Base-by-base conservation (phyloP, 2,113 vertebrate species). In the Rhinichthys klamathensis region DNA sequence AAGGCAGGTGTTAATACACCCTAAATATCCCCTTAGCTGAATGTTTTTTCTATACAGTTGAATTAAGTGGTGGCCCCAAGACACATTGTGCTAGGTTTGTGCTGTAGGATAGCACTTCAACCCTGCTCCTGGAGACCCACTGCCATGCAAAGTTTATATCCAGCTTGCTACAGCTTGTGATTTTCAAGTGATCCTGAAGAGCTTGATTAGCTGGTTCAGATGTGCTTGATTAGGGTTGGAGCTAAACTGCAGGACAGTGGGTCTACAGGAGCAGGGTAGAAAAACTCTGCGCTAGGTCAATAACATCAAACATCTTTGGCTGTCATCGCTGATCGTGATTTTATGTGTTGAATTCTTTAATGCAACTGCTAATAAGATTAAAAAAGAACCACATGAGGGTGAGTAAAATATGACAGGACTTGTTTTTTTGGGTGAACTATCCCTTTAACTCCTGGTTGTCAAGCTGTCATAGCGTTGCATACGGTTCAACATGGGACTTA, bases 381-480 rank as follows among this genome's bases (percentile, higher is more conserved):
- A 76, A 30, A 10, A 6, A 76, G 13, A 76, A 54, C 25, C 46
- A 49, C 16, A 54, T 30, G 15, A 10, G 49, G n/a, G 4, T 76
- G 9, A 54, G 15, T 9, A 76, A 76, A 76, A 76, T 6, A 21
- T 54, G 46, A 76, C 74, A 76, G 25, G 27, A 54, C 32, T 18
- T 6, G 0, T 9, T 60, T 58, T 78, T 60, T 38, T 12, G 44
- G 51, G 51, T 60, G 76, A 78, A 16, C 38, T 49, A 25, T 81
- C 49, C 27, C 25, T 81, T 81, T 51, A 81, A 81, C 61, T 81
- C 6, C 30, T 69, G 25, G 41, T 81, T 51, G 27, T 51, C 44
- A 67, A 44, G 27, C 18, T 81, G 16, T 51, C 61, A 67, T 4
- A 27, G 7, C 1, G 2, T 30, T 81, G 27, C 11, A 4, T 69